Evolutionary conservation across 2,888 invertebrate species (phyloP).

Genomic region (Acanthosepion esculentum): DNA sequence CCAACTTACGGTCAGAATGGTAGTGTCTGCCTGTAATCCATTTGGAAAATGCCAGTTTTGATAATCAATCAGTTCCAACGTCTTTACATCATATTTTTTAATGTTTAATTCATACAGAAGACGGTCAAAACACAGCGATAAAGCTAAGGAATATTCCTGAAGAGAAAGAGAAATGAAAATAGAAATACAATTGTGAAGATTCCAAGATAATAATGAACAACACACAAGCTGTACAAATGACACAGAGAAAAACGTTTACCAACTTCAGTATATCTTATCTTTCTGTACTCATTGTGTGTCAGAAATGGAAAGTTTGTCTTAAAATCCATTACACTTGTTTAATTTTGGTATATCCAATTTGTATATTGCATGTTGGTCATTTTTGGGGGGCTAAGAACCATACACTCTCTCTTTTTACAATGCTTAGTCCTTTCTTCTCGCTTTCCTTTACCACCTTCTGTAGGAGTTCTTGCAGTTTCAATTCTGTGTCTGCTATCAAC

Average conservation of each 20-base stretch:
- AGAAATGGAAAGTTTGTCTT: no score
- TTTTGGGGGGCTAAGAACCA: no score
- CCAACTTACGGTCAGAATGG: slow-evolving; percentile 71
- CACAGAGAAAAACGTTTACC: background rate
- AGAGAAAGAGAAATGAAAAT: slow-evolving; percentile 48
- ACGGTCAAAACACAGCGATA: slow-evolving; percentile 74
- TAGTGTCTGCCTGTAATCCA: slow-evolving; percentile 71
- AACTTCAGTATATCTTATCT: background rate
- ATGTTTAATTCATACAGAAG: slow-evolving; percentile 70
- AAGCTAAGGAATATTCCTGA: slow-evolving; percentile 72
- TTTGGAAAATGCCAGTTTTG: slow-evolving; percentile 69
- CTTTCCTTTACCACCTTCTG: no score
- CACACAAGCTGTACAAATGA: background rate
- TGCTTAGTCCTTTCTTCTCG: no score
- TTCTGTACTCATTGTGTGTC: no score
- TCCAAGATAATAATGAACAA: background rate
- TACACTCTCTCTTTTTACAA: no score
- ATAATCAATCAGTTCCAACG: slow-evolving; percentile 69
- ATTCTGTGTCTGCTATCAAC: no score
- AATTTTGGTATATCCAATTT: no score
- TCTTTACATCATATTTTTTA: slow-evolving; percentile 67
- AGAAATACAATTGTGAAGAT: background rate
- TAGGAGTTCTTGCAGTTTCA: no score
- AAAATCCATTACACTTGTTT: no score
- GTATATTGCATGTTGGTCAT: no score